phyloP scores from a whole-genome alignment of 2,797 vertebrate species.

The Sphenopsis melanotis region DNA sequence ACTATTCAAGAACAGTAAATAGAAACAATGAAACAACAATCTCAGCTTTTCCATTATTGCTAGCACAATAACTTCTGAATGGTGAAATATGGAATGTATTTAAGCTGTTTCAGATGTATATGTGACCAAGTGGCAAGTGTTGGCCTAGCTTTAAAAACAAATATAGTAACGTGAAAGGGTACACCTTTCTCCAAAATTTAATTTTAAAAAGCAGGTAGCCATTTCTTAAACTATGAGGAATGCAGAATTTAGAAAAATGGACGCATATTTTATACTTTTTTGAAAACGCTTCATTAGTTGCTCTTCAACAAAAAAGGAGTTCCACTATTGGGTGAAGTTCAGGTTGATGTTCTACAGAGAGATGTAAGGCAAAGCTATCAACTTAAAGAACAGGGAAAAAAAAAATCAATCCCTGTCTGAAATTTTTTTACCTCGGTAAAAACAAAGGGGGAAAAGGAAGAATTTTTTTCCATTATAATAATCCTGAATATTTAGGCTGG shows the following conservation, averaged over 20 bases:
- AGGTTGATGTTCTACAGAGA: neutral
- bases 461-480: neutral
- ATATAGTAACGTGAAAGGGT: accelerated
- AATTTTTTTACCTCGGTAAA: neutral
- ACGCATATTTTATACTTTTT: neutral
- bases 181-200: neutral
- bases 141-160: neutral
- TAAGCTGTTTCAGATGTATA: accelerated
- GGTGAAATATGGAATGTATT: neutral
- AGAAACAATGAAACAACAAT: neutral
- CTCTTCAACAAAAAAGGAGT: neutral
- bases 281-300: neutral
- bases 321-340: neutral
- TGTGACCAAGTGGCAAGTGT: neutral
- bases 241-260: neutral
- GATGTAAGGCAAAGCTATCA: neutral
- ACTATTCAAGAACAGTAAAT: neutral
- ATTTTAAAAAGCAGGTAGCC: neutral
- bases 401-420: neutral
- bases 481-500: neutral
- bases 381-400: neutral
- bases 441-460: neutral
- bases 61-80: neutral
- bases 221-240: neutral
- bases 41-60: neutral